Percentiles rank a stretch among this genome's conserved stretches.
phyloP scores from a whole-genome alignment of 2,888 invertebrate species.

The Andrena trimmerana region DNA sequence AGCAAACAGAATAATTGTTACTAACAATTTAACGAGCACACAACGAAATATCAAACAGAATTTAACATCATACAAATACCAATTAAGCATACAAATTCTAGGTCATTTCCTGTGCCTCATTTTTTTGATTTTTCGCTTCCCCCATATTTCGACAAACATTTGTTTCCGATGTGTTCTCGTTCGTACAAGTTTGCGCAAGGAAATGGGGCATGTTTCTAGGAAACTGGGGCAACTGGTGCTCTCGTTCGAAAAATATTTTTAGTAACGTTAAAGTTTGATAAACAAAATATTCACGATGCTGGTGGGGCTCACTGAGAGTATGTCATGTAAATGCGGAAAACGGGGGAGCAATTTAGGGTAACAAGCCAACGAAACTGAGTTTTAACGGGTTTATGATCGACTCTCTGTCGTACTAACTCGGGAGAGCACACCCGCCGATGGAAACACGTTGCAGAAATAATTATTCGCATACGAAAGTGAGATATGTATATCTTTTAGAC shows the following conservation, averaged over 20 bases:
- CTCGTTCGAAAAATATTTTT: constrained; percentile 35
- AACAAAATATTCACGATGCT: constrained; percentile 9
- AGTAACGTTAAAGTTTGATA: constrained; percentile 13
- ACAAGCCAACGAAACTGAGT: constrained; percentile 4
- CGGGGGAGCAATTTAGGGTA: neutral
- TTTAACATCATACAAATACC: too few relatives aligned
- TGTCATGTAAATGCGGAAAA: constrained; percentile 13
- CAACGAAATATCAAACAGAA: too few relatives aligned
- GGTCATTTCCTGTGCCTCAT: too few relatives aligned
- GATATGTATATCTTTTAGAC: neutral
- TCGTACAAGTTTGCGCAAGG: too few relatives aligned
- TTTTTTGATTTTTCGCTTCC: too few relatives aligned
- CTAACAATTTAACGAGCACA: too few relatives aligned
- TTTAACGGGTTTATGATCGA: neutral
- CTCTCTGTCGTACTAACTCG: neutral
- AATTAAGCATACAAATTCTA: too few relatives aligned
- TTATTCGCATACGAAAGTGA: neutral
- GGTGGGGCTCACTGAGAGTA: neutral
- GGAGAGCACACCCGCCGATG: neutral
- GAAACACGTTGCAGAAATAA: neutral
- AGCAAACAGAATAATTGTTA: too few relatives aligned
- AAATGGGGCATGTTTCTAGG: too few relatives aligned
- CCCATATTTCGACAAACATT: too few relatives aligned
- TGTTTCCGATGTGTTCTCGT: too few relatives aligned
- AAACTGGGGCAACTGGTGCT: too few relatives aligned